These are phyloP conservation scores for Saimiri boliviensis DNA, from an alignment of 2,113 vertebrate genomes.

Conservation along the genomic window DNA sequence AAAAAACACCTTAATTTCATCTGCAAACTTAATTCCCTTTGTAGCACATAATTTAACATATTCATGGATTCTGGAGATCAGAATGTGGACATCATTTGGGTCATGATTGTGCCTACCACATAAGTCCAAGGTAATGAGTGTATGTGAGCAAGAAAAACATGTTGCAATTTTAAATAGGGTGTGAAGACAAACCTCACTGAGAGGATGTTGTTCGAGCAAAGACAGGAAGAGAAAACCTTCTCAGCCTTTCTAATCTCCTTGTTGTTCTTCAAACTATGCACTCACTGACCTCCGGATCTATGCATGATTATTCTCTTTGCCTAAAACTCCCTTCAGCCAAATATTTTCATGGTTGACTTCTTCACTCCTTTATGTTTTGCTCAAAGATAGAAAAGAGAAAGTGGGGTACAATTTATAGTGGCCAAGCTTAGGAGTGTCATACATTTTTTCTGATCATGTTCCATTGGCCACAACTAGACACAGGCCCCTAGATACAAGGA, in stretches of 20 bases:
- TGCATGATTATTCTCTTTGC: neutral
- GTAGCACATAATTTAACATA: neutral
- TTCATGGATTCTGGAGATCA: neutral
- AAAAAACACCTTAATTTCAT: neutral
- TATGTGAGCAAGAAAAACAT: neutral
- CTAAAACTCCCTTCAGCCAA: neutral
- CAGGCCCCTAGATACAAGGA: neutral
- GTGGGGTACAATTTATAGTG: neutral
- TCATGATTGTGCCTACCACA: neutral
- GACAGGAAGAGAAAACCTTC: neutral
- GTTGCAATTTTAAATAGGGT: neutral
- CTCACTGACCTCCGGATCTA: neutral
- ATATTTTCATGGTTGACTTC: neutral
- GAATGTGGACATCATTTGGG: neutral
- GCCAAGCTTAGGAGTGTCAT: neutral
- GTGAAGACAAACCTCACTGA: neutral
- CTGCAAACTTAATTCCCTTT: neutral
- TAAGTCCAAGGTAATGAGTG: neutral
- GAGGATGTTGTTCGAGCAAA: neutral
- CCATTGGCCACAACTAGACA: neutral
- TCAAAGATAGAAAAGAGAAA: neutral
- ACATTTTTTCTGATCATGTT: neutral
- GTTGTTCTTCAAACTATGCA: neutral
- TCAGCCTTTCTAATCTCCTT: neutral
- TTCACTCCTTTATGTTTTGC: neutral